phyloP scores from a whole-genome alignment of 2,113 vertebrate species.

The Microcebus jonahi region DNA sequence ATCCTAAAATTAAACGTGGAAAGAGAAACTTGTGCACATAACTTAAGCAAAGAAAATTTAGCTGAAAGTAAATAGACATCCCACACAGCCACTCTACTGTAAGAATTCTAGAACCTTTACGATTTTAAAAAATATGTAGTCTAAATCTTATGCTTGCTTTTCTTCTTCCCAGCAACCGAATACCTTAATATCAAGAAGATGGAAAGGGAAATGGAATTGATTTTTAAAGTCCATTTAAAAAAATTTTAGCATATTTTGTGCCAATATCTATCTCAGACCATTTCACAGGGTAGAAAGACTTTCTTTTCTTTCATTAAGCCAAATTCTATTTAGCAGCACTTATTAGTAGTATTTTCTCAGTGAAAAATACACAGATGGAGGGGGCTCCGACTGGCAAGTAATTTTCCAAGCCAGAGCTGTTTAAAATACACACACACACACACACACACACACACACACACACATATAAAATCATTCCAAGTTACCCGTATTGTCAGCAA shows the following conservation, averaged over 20 bases:
- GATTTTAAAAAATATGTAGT: neutral
- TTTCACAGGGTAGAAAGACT: neutral
- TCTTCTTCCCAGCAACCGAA: slow-evolving; percentile 3
- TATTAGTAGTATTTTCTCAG: neutral
- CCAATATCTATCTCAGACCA: neutral
- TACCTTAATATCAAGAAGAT: neutral
- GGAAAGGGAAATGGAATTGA: neutral
- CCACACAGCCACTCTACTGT: neutral
- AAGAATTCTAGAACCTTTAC: neutral
- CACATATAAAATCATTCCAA: neutral
- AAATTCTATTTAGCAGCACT: neutral
- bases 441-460: neutral
- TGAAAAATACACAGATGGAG: neutral
- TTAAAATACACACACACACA: neutral
- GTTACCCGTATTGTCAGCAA: neutral
- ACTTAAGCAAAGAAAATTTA: slow-evolving; percentile 51
- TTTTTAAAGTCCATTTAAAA: neutral
- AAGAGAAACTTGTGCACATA: slow-evolving; percentile 40
- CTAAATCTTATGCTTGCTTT: neutral
- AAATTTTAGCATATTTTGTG: neutral
- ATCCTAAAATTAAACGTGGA: slow-evolving; percentile 63
- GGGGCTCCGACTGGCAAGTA: neutral
- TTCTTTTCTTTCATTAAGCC: slow-evolving; percentile 16
- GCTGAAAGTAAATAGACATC: slow-evolving; percentile 54
- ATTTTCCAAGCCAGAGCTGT: neutral